Base-by-base conservation (phyloP, 1,140 invertebrate species). In the Drosophila neocordata region DNA sequence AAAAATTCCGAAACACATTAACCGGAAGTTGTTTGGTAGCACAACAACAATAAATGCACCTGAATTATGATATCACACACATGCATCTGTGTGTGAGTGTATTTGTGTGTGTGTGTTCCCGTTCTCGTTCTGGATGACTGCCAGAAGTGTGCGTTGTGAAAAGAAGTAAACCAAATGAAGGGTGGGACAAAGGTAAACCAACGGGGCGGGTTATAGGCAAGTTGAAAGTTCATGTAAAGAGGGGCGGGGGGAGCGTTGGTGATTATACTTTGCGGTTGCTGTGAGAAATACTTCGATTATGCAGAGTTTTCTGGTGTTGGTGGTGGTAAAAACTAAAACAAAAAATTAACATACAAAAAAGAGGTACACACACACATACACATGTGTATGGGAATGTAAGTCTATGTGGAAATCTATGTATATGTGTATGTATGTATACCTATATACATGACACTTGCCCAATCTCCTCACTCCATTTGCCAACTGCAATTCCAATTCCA, bases 381-480 rank as follows among this genome's bases (percentile, higher is more conserved):
- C 88, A 82, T 88, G 87, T 8, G 13, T 13, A 7, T 44, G 18
- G 13, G 34, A 35, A 35, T 35, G 34, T 35, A 8, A 6, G 3
- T 34, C 6, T 34, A 35, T 35, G 34, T 11, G 34, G 34, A 35
- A 35, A 35, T 81, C 74, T 79, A 84, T 87, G 78, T 82, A 78
- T 77, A 85, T 78, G 87, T 87, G 78, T 73, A 85, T 84, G 73
- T 81, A 73, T 64, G 81, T 80, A 78, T 82, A 69, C n/a, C n/a
- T 75, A 77, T 80, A 59, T 60, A 70, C 65, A 59, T 20, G 52
- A 41, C 61, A 18, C 41, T 38, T 58, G 11, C 22, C n/a, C 15
- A 15, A n/a, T 2, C 9, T 31, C 18, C 20, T 48, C 38, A 48
- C 37, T n/a, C 27, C 6, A 1, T n/a, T n/a, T n/a, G n/a, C n/a